Percentiles rank a stretch among this genome's conserved stretches.
Evolutionary conservation across 2,113 vertebrate genomes (phyloP).

Genomic region (Porphyrio hochstetteri): DNA sequence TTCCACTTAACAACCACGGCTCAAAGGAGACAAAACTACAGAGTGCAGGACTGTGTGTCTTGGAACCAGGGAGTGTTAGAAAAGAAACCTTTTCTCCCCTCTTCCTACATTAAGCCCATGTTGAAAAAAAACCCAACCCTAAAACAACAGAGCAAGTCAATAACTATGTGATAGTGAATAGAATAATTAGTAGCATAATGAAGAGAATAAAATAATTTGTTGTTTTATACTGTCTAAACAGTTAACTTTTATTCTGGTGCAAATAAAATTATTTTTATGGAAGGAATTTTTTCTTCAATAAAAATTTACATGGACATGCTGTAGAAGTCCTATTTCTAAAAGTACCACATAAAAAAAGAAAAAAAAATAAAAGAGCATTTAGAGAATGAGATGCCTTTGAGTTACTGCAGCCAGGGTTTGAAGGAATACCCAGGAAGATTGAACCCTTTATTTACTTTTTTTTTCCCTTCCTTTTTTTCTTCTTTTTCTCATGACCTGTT

Average conservation of each 20-base stretch:
- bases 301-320: not conserved
- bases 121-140: not conserved
- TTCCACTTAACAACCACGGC: conserved; percentile 17
- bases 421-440: not conserved
- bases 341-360: not conserved
- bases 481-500: not conserved
- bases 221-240: not conserved
- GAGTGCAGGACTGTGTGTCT: not conserved
- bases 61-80: not conserved
- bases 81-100: not conserved
- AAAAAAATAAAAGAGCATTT: not conserved
- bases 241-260: not conserved
- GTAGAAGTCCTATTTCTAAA: not conserved
- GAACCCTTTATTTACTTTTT: not conserved
- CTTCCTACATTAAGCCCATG: not conserved
- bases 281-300: not conserved
- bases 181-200: not conserved
- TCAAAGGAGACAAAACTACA: not conserved
- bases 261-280: not conserved
- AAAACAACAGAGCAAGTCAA: no score
- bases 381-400: not conserved
- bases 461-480: not conserved
- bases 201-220: not conserved
- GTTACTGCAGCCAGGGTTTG: not conserved
- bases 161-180: not conserved